Conservation (phyloP, 2,888 invertebrate species). For the Synanthedon andrenaeformis region DNA sequence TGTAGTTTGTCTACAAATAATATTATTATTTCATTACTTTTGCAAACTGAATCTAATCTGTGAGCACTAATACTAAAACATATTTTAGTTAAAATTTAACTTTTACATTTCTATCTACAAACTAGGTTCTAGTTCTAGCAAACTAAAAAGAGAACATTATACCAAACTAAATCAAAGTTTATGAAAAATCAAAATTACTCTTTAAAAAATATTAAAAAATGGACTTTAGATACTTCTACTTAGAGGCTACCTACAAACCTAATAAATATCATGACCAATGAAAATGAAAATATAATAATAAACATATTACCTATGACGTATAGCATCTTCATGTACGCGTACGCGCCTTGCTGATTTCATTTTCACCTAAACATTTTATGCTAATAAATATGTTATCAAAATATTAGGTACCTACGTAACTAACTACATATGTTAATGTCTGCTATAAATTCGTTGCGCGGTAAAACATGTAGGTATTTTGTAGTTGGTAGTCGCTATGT, state of each 20-base stretch:
- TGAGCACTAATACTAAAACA: too few species aligned
- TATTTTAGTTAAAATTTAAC: too few species aligned
- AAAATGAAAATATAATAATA: slow-evolving; percentile 33
- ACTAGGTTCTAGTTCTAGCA: too few species aligned
- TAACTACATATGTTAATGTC: background rate
- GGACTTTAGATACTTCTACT: slow-evolving; percentile 24
- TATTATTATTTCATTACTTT: too few species aligned
- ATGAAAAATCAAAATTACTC: background rate
- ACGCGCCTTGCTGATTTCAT: slow-evolving; percentile 68
- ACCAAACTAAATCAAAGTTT: background rate
- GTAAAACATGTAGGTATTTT: background rate
- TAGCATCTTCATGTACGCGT: slow-evolving; percentile 68
- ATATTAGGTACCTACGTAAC: background rate
- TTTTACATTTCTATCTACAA: too few species aligned
- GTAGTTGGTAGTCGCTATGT: background rate
- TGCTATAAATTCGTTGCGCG: background rate
- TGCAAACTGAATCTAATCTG: too few species aligned
- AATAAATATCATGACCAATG: background rate
- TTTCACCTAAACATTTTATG: slow-evolving; percentile 68
- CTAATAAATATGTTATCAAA: slow-evolving; percentile 36
- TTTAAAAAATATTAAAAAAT: background rate
- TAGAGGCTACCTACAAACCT: slow-evolving; percentile 27
- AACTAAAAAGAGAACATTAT: too few species aligned
- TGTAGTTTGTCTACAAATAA: too few species aligned
- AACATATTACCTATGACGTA: slow-evolving; percentile 60